A percentile compares a stretch with the other conserved stretches of the same genome.
These are phyloP conservation scores for Merluccius polli DNA, from an alignment of 2,797 vertebrate genomes.

Conservation along the genomic window DNA sequence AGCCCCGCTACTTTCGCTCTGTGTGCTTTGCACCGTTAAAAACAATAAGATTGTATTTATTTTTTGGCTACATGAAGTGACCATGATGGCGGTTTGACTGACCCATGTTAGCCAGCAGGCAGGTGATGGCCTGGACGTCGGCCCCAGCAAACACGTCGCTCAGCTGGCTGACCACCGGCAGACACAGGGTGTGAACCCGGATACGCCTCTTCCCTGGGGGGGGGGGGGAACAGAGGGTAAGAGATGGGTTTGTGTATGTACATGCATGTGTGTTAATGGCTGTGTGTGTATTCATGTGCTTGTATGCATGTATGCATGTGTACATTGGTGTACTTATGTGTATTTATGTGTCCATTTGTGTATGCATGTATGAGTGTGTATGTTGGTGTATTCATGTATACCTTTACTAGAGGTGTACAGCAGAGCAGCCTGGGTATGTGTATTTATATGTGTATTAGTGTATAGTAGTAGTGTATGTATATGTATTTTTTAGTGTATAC, in stretches of 20 bases:
- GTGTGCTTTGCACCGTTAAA: no score
- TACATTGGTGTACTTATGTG: no score
- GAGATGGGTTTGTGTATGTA: not conserved
- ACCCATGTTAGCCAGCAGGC: slow-evolving; percentile 98
- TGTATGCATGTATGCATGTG: no score
- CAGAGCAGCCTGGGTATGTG: not conserved
- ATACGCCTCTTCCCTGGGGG: slow-evolving; percentile 89
- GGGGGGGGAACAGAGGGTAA: not conserved
- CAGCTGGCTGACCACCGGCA: slow-evolving; percentile 90
- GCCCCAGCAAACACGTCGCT: slow-evolving; percentile 90
- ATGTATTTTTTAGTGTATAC: slow-evolving; percentile 55
- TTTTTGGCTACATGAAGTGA: no score
- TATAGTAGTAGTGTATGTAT: not conserved
- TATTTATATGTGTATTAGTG: not conserved
- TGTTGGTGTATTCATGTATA: not conserved
- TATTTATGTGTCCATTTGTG: not conserved
- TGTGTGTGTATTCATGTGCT: not conserved
- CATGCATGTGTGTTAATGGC: not conserved
- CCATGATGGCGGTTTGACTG: slow-evolving; percentile 44
- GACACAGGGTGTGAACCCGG: slow-evolving; percentile 91
- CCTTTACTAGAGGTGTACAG: not conserved
- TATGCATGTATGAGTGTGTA: not conserved
- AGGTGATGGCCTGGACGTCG: slow-evolving; percentile 89
- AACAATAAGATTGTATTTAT: no score
- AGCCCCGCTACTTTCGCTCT: no score